Conservation (phyloP, 2,797 vertebrate genomes). For the Sebastes vulpes region DNA sequence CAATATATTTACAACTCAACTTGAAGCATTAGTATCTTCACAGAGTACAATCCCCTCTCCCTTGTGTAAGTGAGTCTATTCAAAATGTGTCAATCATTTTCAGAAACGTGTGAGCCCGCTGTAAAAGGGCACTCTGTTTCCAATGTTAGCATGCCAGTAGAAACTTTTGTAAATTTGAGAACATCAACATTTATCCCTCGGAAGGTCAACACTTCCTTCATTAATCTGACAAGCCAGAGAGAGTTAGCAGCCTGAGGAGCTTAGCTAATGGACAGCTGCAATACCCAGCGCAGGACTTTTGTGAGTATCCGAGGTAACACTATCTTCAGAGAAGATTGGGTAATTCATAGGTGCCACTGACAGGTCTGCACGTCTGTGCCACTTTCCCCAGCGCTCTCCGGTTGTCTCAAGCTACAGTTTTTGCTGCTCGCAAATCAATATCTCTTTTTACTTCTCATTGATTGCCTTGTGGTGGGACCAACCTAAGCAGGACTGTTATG, state of each 20-base stretch:
- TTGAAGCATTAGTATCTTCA: conserved; percentile 55
- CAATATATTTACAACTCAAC: conserved; percentile 64
- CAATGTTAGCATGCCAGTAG: conserved; percentile 54
- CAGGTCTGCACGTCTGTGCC: conserved; percentile 83
- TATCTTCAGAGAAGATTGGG: conserved; percentile 84
- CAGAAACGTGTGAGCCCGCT: conserved; percentile 39
- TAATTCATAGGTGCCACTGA: conserved; percentile 86
- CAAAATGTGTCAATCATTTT: conserved; percentile 58
- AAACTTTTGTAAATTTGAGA: conserved; percentile 73
- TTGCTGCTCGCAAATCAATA: conserved; percentile 87
- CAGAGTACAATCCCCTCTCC: conserved; percentile 22
- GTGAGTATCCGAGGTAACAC: conserved; percentile 78
- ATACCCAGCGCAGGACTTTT: conserved; percentile 66
- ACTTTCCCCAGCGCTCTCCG: conserved; percentile 79
- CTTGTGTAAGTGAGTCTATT: conserved; percentile 34
- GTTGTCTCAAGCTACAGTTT: conserved; percentile 89
- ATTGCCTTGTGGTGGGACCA: conserved; percentile 88
- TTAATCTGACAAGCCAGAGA: conserved; percentile 79
- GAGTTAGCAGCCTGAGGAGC: conserved; percentile 73
- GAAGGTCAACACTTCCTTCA: conserved; percentile 84
- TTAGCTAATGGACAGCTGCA: conserved; percentile 82
- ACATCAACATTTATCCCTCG: conserved; percentile 81
- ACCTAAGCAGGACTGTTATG: conserved; percentile 91
- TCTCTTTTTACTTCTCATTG: conserved; percentile 90
- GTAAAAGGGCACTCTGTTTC: conserved; percentile 56